Base-by-base conservation (phyloP, 2,888 invertebrate species). In the Platycheirus rosarum region DNA sequence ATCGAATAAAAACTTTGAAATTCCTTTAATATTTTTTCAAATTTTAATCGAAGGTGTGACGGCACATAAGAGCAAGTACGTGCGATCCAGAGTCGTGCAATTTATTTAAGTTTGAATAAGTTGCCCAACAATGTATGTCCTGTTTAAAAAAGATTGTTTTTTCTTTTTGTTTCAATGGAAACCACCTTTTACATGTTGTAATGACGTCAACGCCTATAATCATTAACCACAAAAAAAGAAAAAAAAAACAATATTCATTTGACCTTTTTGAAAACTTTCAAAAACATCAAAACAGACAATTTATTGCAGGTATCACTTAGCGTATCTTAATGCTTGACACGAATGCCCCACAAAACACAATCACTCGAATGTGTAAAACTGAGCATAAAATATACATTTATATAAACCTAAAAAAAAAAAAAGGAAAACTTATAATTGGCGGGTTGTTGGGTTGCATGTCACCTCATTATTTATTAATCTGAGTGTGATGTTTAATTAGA, bases 401-500 rank as follows among this genome's bases (percentile, higher is more conserved):
- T 32, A 4, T 44, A 18, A 48, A 32, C 32, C 23, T 11, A 55
- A 44, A 57, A 68, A 35, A 48, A 13, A 6, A 13, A 48, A 57
- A 60, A 55, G 46, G 53, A 60, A 11, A 78, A 63, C 66, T 66
- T 78, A 16, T 78, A 74, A 80, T 75, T 80, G 69, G 29, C 46
- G 65, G n/a, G 63, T 60, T 46, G 65, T 60, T 60, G 44, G 60
- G 66, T 65, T 75, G 79, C 65, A 75, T 69, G 75, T 69, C 79
- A 69, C 69, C 69, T 80, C 63, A 51, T 80, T 75, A 65, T 60
- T 69, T 80, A 80, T 75, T 80, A 75, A 80, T 80, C 46, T 48
- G 51, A 60, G 44, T 65, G 63, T 32, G 55, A 51, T 44, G 53
- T 65, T 65, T 70, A 75, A 57, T 68, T 49, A 44, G 20, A 65